Evolutionary conservation across 2,888 invertebrate genomes (phyloP).

Genomic region (Dione vanillae): DNA sequence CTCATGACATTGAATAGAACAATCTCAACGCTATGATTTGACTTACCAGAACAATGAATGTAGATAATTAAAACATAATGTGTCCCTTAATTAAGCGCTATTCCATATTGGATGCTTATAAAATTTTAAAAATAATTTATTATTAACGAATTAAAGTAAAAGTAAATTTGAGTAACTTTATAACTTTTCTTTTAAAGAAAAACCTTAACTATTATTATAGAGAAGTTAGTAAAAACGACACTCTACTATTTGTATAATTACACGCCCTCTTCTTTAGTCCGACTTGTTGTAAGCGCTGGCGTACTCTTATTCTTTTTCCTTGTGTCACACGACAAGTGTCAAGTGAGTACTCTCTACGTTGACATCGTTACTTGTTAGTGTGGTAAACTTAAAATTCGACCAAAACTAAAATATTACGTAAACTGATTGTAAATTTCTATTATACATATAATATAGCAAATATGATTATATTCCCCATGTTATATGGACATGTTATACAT

Average conservation of each 20-base stretch:
- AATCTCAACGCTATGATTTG: no score
- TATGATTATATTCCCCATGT: no score
- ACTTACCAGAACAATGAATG: no score
- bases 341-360: slow-evolving; percentile 34
- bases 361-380: slow-evolving; percentile 40
- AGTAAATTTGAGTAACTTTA: no score
- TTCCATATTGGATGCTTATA: no score
- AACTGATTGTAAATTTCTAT: neutral
- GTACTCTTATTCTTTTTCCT: slow-evolving; percentile 31
- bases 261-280: slow-evolving; percentile 16
- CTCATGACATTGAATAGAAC: no score
- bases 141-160: neutral
- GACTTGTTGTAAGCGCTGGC: slow-evolving; percentile 17
- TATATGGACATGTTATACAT: no score
- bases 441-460: neutral
- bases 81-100: no score
- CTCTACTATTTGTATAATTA: slow-evolving; percentile 12
- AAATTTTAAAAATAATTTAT: no score
- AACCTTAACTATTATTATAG: neutral
- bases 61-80: no score
- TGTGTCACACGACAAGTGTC: slow-evolving; percentile 36
- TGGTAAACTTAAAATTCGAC: slow-evolving; percentile 9
- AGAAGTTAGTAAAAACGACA: neutral
- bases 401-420: neutral
- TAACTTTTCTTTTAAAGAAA: neutral